phyloP scores from a whole-genome alignment of 2,797 vertebrate genomes.

The Myiothlypis coronata region DNA sequence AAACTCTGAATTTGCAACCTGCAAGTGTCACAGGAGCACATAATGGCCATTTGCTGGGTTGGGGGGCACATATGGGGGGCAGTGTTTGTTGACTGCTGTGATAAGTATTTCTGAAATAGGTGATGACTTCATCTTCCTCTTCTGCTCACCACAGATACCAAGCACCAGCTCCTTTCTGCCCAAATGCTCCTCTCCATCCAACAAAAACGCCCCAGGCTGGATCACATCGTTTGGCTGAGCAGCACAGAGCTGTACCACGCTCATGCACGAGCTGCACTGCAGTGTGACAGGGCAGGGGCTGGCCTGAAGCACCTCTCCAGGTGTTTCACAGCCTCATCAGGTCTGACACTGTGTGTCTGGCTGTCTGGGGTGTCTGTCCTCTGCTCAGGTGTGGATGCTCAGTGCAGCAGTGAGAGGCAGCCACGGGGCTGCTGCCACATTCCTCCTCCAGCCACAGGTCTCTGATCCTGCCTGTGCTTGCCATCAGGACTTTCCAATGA shows the following conservation, averaged over 20 bases:
- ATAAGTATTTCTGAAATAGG: not conserved
- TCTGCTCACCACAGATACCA: not conserved
- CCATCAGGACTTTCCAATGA: not conserved
- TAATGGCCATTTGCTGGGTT: not conserved
- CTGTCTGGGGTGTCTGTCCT: not conserved
- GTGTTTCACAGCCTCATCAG: not conserved
- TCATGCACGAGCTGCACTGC: rapidly evolving
- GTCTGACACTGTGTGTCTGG: not conserved
- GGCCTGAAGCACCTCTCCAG: not conserved
- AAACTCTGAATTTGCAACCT: not conserved
- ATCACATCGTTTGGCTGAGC: not conserved
- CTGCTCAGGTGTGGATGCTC: not conserved
- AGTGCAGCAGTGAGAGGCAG: not conserved
- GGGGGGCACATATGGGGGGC: not conserved
- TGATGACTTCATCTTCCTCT: slow-evolving; percentile 33
- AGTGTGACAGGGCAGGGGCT: not conserved
- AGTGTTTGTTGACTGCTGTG: not conserved
- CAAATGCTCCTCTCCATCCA: not conserved
- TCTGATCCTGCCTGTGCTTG: not conserved
- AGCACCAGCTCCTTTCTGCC: slow-evolving; percentile 2
- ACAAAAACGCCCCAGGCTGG: not conserved
- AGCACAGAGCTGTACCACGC: not conserved
- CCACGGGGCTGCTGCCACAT: not conserved
- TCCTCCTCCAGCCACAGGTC: not conserved
- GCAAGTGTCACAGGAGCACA: not conserved